Conservation (phyloP, 2,797 vertebrate genomes). For the Diglossa cyanea region DNA sequence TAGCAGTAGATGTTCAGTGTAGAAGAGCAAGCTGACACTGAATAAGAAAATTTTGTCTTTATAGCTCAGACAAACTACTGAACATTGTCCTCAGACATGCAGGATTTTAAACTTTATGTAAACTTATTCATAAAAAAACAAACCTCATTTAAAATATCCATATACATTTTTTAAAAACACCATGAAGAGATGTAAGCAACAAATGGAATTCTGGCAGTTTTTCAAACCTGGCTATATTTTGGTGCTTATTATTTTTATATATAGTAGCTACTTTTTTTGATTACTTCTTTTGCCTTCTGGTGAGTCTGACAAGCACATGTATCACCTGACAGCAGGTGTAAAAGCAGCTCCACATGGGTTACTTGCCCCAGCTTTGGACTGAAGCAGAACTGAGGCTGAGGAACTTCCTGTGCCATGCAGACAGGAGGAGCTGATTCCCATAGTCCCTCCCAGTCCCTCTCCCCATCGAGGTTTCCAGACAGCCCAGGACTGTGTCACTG, state of each 20-base stretch:
- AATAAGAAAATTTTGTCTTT: not conserved
- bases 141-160: not conserved
- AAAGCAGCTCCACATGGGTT: accelerated
- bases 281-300: not conserved
- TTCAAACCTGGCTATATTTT: not conserved
- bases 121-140: not conserved
- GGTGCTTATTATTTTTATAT: not conserved
- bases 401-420: accelerated
- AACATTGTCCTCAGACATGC: not conserved
- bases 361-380: not conserved
- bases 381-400: not conserved
- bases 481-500: not conserved
- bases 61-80: not conserved
- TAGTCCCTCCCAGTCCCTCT: not conserved
- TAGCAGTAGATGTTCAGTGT: not conserved
- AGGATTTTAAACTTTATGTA: not conserved
- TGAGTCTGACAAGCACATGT: not conserved
- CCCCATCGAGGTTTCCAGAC: not conserved
- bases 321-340: not conserved
- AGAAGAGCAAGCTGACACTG: not conserved
- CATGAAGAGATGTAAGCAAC: not conserved
- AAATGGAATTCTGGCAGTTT: not conserved
- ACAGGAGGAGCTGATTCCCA: accelerated
- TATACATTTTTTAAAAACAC: not conserved
- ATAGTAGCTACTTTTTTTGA: not conserved